Conservation (phyloP, 1,140 invertebrate species). For the Coptotermes formosanus region DNA sequence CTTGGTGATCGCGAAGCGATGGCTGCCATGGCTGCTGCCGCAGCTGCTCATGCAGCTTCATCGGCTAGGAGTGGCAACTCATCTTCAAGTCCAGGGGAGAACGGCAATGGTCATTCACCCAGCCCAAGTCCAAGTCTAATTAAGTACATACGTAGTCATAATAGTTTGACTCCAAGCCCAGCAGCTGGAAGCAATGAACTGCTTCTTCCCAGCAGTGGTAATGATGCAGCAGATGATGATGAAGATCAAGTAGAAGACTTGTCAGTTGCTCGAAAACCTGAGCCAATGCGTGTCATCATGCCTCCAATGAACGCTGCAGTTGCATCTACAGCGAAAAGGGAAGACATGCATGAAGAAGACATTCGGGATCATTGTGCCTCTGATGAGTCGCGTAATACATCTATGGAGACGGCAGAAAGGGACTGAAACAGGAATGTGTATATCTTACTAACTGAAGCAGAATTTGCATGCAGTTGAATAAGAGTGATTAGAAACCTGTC, state of each 20-base stretch:
- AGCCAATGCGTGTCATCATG: constrained; percentile 40
- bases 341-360: background rate
- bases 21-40: constrained; percentile 38
- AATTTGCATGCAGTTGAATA: background rate
- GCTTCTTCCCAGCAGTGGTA: constrained; percentile 27
- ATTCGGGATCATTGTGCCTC: background rate
- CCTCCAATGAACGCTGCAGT: constrained; percentile 32
- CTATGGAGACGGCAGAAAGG: constrained; percentile 8
- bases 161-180: constrained; percentile 22
- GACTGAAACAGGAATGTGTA: background rate
- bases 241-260: constrained; percentile 54
- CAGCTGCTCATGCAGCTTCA: constrained; percentile 31
- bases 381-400: background rate
- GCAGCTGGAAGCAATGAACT: background rate
- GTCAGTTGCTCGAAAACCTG: constrained; percentile 46
- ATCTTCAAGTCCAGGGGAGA: constrained; percentile 39
- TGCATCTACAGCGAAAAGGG: background rate
- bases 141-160: background rate
- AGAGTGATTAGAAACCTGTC: background rate
- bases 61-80: constrained; percentile 30
- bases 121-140: constrained; percentile 41
- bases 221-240: constrained; percentile 34
- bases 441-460: background rate
- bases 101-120: constrained; percentile 42
- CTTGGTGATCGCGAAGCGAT: constrained; percentile 38